Conservation (phyloP, 2,113 vertebrate genomes). For the Motacilla alba region DNA sequence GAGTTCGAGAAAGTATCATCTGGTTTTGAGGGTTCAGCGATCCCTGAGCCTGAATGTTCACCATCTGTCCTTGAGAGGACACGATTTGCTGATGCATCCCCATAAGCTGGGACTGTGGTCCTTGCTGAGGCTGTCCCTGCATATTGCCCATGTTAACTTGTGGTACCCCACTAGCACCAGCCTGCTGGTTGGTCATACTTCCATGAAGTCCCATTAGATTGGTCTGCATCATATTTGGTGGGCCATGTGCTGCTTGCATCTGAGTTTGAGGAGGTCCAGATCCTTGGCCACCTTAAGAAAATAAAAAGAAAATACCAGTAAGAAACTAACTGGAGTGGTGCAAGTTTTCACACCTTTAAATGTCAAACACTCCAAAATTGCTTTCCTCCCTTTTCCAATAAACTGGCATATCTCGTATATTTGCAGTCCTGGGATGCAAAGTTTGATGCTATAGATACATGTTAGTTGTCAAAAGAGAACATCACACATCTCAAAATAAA, state of each 20-base stretch:
- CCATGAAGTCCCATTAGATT: slow-evolving; percentile 90
- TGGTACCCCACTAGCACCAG: slow-evolving; percentile 78
- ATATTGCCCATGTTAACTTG: slow-evolving; percentile 83
- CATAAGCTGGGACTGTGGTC: slow-evolving; percentile 90
- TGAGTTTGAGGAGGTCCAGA: slow-evolving; percentile 85
- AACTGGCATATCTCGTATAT: not conserved
- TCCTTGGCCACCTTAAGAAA: slow-evolving; percentile 78
- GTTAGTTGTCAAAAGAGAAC: not conserved
- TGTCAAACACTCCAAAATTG: not conserved
- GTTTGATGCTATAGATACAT: not conserved
- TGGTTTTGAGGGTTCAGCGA: slow-evolving; percentile 83
- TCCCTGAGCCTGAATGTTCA: slow-evolving; percentile 80
- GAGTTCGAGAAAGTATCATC: slow-evolving; percentile 92
- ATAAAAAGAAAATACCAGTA: not conserved
- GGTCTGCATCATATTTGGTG: slow-evolving; percentile 84
- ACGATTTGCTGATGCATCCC: slow-evolving; percentile 92
- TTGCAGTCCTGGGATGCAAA: not conserved
- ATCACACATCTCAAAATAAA: not conserved
- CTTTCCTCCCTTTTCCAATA: not conserved
- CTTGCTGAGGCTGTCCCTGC: slow-evolving; percentile 86
- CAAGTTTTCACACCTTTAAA: not conserved
- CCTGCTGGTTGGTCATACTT: slow-evolving; percentile 82
- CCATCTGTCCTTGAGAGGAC: slow-evolving; percentile 93
- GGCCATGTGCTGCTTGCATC: slow-evolving; percentile 84
- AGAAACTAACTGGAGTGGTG: not conserved